phyloP scores from a whole-genome alignment of 2,797 vertebrate species.

The Luscinia megarhynchos region DNA sequence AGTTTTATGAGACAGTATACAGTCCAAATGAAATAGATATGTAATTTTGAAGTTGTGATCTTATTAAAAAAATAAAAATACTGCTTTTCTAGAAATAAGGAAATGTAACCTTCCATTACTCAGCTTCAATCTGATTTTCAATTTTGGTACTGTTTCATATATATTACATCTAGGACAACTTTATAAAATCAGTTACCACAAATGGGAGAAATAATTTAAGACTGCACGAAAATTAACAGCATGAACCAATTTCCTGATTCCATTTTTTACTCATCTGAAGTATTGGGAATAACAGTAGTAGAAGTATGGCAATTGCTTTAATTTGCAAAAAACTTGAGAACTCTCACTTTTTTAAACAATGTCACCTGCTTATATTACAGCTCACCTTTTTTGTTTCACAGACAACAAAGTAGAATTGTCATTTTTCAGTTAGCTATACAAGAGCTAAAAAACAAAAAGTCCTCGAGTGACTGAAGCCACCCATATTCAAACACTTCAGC shows the following conservation, averaged over 20 bases:
- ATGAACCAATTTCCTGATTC: not conserved
- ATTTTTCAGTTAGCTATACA: not conserved
- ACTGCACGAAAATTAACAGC: not conserved
- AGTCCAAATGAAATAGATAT: not conserved
- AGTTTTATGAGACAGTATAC: not conserved
- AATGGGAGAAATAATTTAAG: not conserved
- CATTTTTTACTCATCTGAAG: not conserved
- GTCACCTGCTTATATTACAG: not conserved
- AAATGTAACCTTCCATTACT: not conserved
- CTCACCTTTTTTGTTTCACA: not conserved
- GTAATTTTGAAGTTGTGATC: not conserved
- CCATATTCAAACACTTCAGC: not conserved
- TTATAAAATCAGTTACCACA: not conserved
- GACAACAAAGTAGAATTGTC: not conserved
- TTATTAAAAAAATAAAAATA: not conserved
- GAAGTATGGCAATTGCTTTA: not conserved
- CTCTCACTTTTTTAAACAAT: not conserved
- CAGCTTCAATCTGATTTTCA: not conserved
- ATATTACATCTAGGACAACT: not conserved
- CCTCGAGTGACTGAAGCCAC: rapidly evolving
- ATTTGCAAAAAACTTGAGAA: not conserved
- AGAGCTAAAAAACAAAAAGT: not conserved
- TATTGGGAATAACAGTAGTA: not conserved
- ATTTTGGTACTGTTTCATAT: not conserved
- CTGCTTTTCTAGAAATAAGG: not conserved